Base-by-base conservation (phyloP, 2,888 invertebrate species). In the Hypolimnas misippus region DNA sequence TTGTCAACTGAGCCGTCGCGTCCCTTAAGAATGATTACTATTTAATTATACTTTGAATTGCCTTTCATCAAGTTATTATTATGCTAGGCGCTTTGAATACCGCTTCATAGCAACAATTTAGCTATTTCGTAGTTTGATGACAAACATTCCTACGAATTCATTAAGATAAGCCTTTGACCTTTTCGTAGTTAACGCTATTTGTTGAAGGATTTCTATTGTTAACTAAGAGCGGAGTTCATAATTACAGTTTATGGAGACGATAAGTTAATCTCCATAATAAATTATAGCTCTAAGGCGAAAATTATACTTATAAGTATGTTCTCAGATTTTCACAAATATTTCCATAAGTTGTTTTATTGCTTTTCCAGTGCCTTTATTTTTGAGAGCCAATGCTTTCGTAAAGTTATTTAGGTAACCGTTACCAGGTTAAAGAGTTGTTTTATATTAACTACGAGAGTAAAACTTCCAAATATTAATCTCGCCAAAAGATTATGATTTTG, bases 201-300 rank as follows among this genome's bases (percentile, higher is more conserved):
- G 44, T 44, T 44, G 19, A 10, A 19, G 44, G 44, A 19, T 42
- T 42, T 42, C 42, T 44, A 44, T 19, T 44, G 44, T 44, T 44
- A 12, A 19, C 10, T 44, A 19, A 12, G 19, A 12, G 44, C 10
- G 17, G 19, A 19, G 44, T 44, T 44, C 19, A 44, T 44, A 44
- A 44, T 12, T 19, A 12, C 4, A 44, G 19, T 21, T 19, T 44
- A 44, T 44, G 44, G 12, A 10, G 12, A 12, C 44, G 3, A 19
- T 19, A 19, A 19, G 19, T 21, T 44, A 12, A 19, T 25, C 5
- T 25, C 25, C 2, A 25, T 25, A 25, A 25, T 25, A 25, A 25
- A 3, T 25, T 25, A 25, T n/a, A n/a, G n/a, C n/a, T n/a, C n/a
- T n/a, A n/a, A n/a, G n/a, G n/a, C n/a, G n/a, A n/a, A n/a, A n/a